Conservation (phyloP, 2,888 invertebrate genomes). For the Agrotis puta region DNA sequence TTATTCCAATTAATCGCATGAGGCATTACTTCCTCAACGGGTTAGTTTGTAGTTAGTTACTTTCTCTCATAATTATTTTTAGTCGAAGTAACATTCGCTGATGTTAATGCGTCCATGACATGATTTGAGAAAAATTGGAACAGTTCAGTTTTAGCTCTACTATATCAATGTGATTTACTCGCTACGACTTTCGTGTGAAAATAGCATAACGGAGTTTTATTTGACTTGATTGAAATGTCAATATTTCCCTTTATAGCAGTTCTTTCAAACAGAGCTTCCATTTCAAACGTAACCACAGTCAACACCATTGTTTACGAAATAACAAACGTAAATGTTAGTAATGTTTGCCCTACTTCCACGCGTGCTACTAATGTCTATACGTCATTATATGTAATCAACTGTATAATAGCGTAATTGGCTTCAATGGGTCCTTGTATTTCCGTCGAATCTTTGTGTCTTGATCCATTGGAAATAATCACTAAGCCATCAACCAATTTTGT, state of each 20-base stretch:
- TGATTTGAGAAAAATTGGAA: conserved; percentile 8
- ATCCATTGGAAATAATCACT: conserved; percentile 41
- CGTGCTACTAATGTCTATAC: conserved; percentile 58
- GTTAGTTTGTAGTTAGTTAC: conserved; percentile 17
- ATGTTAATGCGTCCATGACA: conserved; percentile 25
- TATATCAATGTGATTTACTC: conserved; percentile 16
- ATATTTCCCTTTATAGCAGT: conserved; percentile 42
- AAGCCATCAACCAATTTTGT: conserved; percentile 35
- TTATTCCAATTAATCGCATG: conserved; percentile 51
- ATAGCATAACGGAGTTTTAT: conserved; percentile 16
- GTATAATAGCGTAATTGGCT: conserved; percentile 62
- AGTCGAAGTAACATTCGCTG: conserved; percentile 29
- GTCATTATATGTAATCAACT: conserved; percentile 68
- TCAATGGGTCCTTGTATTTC: conserved; percentile 45
- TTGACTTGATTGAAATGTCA: conserved; percentile 40
- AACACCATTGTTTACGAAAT: conserved; percentile 64
- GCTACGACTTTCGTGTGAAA: conserved; percentile 26
- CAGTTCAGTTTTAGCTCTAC: background rate
- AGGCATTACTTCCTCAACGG: conserved; percentile 57
- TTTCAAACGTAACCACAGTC: conserved; percentile 45
- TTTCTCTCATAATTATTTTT: conserved; percentile 54
- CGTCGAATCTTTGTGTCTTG: conserved; percentile 34
- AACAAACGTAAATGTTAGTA: conserved; percentile 66
- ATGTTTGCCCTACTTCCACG: conserved; percentile 66
- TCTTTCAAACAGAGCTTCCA: conserved; percentile 48